phyloP scores from a whole-genome alignment of 2,797 vertebrate genomes.

The Gymnodraco acuticeps region DNA sequence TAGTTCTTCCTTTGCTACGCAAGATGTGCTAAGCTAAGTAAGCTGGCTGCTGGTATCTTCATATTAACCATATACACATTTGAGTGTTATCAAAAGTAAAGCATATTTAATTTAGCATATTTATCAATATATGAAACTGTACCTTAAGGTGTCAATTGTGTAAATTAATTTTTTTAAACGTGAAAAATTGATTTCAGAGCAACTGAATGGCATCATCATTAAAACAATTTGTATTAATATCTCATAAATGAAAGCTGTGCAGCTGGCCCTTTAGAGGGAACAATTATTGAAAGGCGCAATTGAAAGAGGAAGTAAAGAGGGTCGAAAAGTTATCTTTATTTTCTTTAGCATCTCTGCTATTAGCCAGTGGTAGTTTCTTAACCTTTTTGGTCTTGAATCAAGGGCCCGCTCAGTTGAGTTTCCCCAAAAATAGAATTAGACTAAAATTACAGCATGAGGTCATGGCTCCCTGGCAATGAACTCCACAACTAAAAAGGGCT shows the following conservation, averaged over 20 bases:
- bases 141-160: not conserved
- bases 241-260: constrained; percentile 77
- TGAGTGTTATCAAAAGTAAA: not conserved
- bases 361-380: constrained; percentile 76
- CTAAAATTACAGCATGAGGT: constrained; percentile 80
- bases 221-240: constrained; percentile 35
- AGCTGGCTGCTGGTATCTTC: not conserved
- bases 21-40: not conserved
- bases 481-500: constrained; percentile 57
- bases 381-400: constrained; percentile 76
- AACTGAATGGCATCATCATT: constrained; percentile 30
- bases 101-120: not conserved
- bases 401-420: constrained; percentile 56
- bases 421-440: constrained; percentile 73
- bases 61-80: not conserved
- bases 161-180: not conserved
- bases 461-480: constrained; percentile 71
- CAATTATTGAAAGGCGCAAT: constrained; percentile 74
- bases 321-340: constrained; percentile 76
- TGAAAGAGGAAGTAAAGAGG: constrained; percentile 79
- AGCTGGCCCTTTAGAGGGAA: constrained; percentile 33
- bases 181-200: constrained; percentile 7
- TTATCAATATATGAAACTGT: not conserved
- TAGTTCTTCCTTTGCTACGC: constrained; percentile 3
- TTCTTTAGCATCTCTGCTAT: constrained; percentile 78